A percentile compares a stretch with the other conserved stretches of the same genome.
Evolutionary conservation across 2,888 invertebrate genomes (phyloP).

Genomic region (Phrixothrix hirtus): DNA sequence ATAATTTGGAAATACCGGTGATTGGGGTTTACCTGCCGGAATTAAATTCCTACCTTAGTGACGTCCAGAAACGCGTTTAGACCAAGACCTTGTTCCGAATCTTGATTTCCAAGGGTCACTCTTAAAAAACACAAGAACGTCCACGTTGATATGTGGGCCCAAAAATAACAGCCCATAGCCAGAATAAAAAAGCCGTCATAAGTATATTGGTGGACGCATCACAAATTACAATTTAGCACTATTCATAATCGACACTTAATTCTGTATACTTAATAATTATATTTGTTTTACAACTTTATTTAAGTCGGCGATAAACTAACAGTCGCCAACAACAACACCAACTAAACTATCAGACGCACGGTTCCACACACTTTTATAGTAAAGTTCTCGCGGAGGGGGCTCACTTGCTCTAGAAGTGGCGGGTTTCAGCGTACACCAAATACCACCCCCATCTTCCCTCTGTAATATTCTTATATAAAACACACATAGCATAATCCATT

Average conservation of each 20-base stretch:
- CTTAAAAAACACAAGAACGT: slow-evolving; percentile 47
- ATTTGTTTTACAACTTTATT: slow-evolving; percentile 26
- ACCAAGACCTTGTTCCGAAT: slow-evolving; percentile 48
- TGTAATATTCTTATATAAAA: too few relatives aligned
- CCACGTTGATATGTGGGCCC: slow-evolving; percentile 48
- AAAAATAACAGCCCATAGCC: slow-evolving; percentile 51
- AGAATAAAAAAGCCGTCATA: slow-evolving; percentile 48
- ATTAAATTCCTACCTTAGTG: slow-evolving; percentile 46
- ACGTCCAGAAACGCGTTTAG: slow-evolving; percentile 48
- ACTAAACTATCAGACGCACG: slow-evolving; percentile 46
- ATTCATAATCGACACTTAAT: slow-evolving; percentile 12
- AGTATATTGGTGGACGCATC: slow-evolving; percentile 40
- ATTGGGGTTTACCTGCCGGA: slow-evolving; percentile 41
- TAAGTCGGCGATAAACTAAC: slow-evolving; percentile 33
- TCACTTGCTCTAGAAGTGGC: slow-evolving; percentile 38
- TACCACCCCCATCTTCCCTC: slow-evolving; percentile 31
- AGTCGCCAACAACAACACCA: slow-evolving; percentile 30
- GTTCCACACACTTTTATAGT: slow-evolving; percentile 47
- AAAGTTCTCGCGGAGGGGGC: slow-evolving; percentile 42
- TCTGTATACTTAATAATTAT: slow-evolving; percentile 5
- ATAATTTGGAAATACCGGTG: slow-evolving; percentile 42
- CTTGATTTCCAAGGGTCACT: slow-evolving; percentile 38
- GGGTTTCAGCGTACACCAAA: slow-evolving; percentile 29
- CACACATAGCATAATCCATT: too few relatives aligned
- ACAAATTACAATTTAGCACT: slow-evolving; percentile 37